Evolutionary conservation across 30 jellyfish, hydroid and myxozoan species (phyloP), one percentile per base, ranked within the genome.

Genomic region (Hydractinia echinata): DNA sequence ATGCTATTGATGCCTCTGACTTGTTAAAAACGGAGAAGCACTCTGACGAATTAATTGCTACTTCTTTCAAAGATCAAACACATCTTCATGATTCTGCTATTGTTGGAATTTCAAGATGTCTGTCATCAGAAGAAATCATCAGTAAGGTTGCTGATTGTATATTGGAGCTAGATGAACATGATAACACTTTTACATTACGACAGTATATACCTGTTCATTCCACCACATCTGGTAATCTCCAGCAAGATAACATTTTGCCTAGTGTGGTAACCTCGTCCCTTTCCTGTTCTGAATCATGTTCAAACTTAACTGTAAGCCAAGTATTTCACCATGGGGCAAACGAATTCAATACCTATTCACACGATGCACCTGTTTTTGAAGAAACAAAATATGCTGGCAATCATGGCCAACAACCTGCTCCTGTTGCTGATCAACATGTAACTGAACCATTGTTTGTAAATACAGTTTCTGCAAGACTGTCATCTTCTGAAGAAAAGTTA

Each of bases 71-170:
- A 30, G 44, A 30, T 30, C 44, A 30, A 30, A 30, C 44, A 30
- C 44, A 30, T 30, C 44, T 30, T 30, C 44, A 30, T 30, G 44
- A 30, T 2, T 30, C 44, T 30, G 44, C 44, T 30, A 30, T 30
- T 30, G 39, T 64, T n/a, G 39, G 74, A 44, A 44, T 64, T 10
- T 21, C 84, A 39, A 51, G 53, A 8, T 51, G 76, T 76, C 77
- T 77, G 6, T 62, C 85, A 19, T 20, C 82, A 20, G 84, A 80
- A 20, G 69, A 80, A 66, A 61, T 66, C 10, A 80, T 80, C 6
- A 66, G 87, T 62, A 62, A 66, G 67, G 87, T 80, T 61, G 87
- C 69, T 10, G 87, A 80, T 21, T 80, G 87, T n/a, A 80, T 80
- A 10, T 39, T 80, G n/a, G 84, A 80, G 74, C 7, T 80, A 50